Evolutionary conservation across 2,888 invertebrate genomes (phyloP), one percentile per base, ranked within the genome.

Genomic region (Drosophila mercatorum): DNA sequence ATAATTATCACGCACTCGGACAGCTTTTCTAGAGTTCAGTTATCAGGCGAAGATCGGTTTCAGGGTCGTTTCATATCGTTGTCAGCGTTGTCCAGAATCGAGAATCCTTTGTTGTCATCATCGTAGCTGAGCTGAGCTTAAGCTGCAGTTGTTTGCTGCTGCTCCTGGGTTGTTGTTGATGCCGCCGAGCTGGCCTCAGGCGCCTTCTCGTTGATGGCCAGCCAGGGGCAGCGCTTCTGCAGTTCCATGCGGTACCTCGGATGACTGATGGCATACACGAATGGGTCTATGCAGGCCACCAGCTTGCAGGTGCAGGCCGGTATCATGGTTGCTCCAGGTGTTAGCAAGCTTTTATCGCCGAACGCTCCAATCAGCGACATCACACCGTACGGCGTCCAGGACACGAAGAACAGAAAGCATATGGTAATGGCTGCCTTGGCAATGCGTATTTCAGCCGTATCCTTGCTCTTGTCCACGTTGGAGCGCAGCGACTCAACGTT

Each of bases 341-440:
- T 96, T 2, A 96, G 93, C 3, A 96, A 91, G 60, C 94, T 93
- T 89, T 89, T 91, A 92, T 97, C 95, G 26, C 97, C 97, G 89
- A 96, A 97, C 2, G 96, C 96, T 4, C 97, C 97, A 76, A 96
- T 96, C 64, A 97, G 93, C 0, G 97, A 95, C 91, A 95, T 95
- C 0, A 96, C 95, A 0, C 97, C 97, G 90, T 98, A 98, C 0
- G 98, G 98, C 4, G 97, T 97, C 98, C 98, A 98, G 0, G 97
- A 96, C 3, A 96, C 95, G n/a, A 98, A 95, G 92, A 95, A 97
- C 4, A 97, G 93, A 92, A 96, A 97, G 89, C 97, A 96, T 47
- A 97, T 95, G 0, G 97, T 96, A 56, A 97, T 96, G 1, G 97
- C 97, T 12, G 97, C 97, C 91, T 97, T 97, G 0, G 97, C 97